Base-by-base conservation (phyloP, 2,113 vertebrate genomes). In the Ciconia boyciana region DNA sequence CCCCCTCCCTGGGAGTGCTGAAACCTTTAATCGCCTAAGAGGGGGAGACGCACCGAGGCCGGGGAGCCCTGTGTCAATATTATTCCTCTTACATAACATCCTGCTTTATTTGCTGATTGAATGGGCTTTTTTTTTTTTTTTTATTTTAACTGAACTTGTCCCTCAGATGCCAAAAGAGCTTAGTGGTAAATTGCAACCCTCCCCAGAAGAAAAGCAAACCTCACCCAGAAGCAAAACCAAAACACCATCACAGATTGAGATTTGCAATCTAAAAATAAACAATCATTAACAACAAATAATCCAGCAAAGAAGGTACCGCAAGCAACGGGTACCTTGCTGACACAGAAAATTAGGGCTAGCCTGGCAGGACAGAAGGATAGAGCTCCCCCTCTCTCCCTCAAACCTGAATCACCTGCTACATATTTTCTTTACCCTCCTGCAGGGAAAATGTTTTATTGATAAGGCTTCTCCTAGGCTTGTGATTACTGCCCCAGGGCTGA, bases 11-110 rank as follows among this genome's bases (percentile, higher is more conserved):
- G 89, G 57, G 79, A 87, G 77, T 58, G 91, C 96, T 97, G 97
- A 96, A 97, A 90, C 91, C 81, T 96, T 96, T 97, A 98, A 98
- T 98, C 98, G 97, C 94, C 90, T 96, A 96, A 91, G 49, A 97
- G 55, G 74, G 78, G 86, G 90, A 90, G 92, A 93, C 18, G 49
- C 74, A 65, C 24, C 0, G 2, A 71, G 95, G 85, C 69, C 14
- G 3, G 89, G 72, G 91, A 95, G 75, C 91, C 84, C 77, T n/a
- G 1, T 84, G 96, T 96, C 93, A 94, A 62, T 95, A 49, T 94
- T 94, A 94, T 94, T 96, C 28, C 71, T 87, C 81, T 98, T 98
- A 97, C 26, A 44, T 97, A 98, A 96, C 95, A 80, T 77, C 77
- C 92, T 93, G 79, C 51, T 92, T 76, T 95, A 95, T 90, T 81